A percentile compares a stretch with the other conserved stretches of the same genome.
Evolutionary conservation across 2,797 vertebrate genomes (phyloP).

Genomic region (Macrochelys suwanniensis): DNA sequence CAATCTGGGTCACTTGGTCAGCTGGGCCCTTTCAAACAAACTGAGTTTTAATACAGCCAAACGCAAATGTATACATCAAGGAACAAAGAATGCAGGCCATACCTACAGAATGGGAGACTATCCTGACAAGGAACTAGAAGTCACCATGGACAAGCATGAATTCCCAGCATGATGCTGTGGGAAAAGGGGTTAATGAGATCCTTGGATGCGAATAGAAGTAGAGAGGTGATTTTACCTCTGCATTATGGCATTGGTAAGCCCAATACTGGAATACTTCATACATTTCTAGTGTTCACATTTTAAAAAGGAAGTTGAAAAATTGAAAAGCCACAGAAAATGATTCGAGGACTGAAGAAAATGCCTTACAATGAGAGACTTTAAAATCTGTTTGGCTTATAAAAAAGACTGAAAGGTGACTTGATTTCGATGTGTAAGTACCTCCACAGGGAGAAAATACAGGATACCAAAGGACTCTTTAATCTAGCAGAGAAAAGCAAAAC

Average conservation of each 20-base stretch:
- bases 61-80: not conserved
- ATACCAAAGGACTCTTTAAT: no score
- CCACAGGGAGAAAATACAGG: not conserved
- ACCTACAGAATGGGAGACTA: not conserved
- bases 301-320: slow-evolving; percentile 10
- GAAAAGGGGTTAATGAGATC: not conserved
- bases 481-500: no score
- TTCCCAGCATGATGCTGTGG: not conserved
- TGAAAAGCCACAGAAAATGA: slow-evolving; percentile 20
- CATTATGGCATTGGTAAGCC: not conserved
- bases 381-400: not conserved
- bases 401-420: not conserved
- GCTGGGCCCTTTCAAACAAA: not conserved
- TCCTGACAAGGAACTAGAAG: not conserved
- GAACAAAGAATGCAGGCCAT: not conserved
- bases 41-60: not conserved
- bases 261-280: not conserved
- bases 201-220: not conserved
- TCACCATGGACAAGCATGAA: accelerated
- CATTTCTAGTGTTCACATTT: not conserved
- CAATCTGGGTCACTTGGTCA: not conserved
- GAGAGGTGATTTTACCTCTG: not conserved
- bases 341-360: not conserved
- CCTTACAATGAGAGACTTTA: not conserved
- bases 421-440: not conserved